Conservation (phyloP, 2,888 invertebrate species). For the Napeogenes inachia region DNA sequence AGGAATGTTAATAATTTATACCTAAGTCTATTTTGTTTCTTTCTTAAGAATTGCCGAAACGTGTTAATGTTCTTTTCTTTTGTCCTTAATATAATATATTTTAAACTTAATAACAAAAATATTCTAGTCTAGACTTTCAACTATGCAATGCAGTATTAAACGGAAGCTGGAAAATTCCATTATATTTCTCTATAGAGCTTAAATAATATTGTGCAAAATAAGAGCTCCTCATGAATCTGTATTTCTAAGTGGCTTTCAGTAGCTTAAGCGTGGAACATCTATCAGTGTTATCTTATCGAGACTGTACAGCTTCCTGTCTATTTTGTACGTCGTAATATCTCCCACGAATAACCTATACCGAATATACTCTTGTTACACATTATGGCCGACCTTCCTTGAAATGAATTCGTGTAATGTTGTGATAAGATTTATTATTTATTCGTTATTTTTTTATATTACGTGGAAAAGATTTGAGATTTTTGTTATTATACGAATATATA, state of each 20-base stretch:
- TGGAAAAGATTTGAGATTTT: too few relatives aligned
- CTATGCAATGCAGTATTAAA: too few relatives aligned
- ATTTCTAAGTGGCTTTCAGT: constrained; percentile 10
- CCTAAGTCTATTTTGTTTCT: not conserved
- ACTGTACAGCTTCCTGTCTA: constrained; percentile 11
- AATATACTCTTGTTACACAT: not conserved
- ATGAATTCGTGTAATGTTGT: constrained; percentile 1
- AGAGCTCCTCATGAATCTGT: constrained; percentile 16
- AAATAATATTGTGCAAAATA: constrained; percentile 7
- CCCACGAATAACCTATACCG: not conserved
- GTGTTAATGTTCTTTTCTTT: too few relatives aligned
- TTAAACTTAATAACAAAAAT: not conserved
- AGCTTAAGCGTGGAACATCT: constrained; percentile 42
- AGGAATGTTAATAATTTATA: not conserved
- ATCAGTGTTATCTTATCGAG: constrained; percentile 47
- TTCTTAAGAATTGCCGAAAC: not conserved
- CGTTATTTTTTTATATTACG: not conserved
- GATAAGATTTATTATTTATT: not conserved
- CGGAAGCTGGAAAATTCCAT: too few relatives aligned
- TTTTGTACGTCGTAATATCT: constrained; percentile 6
- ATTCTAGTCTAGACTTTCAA: not conserved
- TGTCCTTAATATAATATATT: too few relatives aligned
- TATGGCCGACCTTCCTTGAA: not conserved
- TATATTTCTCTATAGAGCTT: not conserved
- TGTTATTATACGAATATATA: too few relatives aligned